phyloP scores from a whole-genome alignment of 2,113 vertebrate genomes.

The Amblyornis subalaris region DNA sequence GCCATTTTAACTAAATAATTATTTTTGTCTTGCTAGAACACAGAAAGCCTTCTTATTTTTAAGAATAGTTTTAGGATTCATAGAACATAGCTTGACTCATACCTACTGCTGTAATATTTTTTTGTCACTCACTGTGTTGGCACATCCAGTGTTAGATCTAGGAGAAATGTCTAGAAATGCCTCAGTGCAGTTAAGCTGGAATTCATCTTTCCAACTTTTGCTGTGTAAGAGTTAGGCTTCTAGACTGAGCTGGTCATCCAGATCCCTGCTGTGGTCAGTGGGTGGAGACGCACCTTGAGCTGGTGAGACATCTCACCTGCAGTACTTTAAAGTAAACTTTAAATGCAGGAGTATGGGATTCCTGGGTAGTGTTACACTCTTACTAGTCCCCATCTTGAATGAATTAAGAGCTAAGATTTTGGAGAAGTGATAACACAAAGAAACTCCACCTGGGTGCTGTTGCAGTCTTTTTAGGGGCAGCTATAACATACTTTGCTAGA shows the following conservation, averaged over 20 bases:
- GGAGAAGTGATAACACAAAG: neutral
- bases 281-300: neutral
- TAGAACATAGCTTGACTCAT: neutral
- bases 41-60: neutral
- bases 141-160: neutral
- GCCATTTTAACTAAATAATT: neutral
- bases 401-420: neutral
- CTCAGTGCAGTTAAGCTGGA: neutral
- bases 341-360: neutral
- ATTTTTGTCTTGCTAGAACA: neutral
- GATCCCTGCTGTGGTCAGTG: fast-evolving
- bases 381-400: neutral
- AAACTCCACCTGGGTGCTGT: neutral
- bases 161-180: neutral
- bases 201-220: neutral
- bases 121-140: neutral
- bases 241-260: neutral
- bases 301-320: neutral
- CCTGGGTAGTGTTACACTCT: neutral
- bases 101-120: neutral
- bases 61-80: neutral
- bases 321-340: neutral
- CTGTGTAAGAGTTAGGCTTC: neutral
- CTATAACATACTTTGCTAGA: neutral
- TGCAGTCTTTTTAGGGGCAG: neutral